phyloP scores from a whole-genome alignment of 2,797 vertebrate species.

The Lophius americanus region DNA sequence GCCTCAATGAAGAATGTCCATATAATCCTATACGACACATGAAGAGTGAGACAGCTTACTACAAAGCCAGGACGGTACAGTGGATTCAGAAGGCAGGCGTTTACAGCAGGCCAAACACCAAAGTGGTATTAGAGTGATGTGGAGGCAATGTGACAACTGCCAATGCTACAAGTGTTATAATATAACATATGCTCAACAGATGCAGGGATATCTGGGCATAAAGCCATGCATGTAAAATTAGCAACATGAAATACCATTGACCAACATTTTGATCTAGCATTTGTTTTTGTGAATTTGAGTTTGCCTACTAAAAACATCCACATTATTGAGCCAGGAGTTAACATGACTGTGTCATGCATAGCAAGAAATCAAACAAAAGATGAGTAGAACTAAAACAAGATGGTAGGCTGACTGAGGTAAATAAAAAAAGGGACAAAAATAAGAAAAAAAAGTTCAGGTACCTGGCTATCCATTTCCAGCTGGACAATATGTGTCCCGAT shows the following conservation, averaged over 20 bases:
- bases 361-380: background rate
- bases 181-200: slow-evolving; percentile 57
- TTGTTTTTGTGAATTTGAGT: background rate
- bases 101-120: slow-evolving; percentile 1
- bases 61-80: slow-evolving; percentile 26
- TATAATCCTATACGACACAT: slow-evolving; percentile 32
- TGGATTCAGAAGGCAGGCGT: slow-evolving; percentile 13
- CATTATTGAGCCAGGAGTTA: background rate
- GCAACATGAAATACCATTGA: slow-evolving; percentile 38
- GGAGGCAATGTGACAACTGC: slow-evolving; percentile 32
- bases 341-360: background rate
- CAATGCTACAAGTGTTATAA: slow-evolving; percentile 19
- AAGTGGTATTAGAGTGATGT: slow-evolving; percentile 19
- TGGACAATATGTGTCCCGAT: slow-evolving; percentile 37
- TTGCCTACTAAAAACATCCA: background rate
- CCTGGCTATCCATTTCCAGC: slow-evolving; percentile 15
- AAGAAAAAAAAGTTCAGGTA: background rate
- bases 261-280: too few relatives aligned
- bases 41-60: slow-evolving; percentile 20
- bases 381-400: too few relatives aligned
- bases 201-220: slow-evolving; percentile 35
- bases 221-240: slow-evolving; percentile 37
- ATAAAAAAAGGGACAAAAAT: too few relatives aligned
- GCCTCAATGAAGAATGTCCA: slow-evolving; percentile 25
- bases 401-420: too few relatives aligned